Conservation (phyloP, 2,888 invertebrate species). For the Agelastica alni region DNA sequence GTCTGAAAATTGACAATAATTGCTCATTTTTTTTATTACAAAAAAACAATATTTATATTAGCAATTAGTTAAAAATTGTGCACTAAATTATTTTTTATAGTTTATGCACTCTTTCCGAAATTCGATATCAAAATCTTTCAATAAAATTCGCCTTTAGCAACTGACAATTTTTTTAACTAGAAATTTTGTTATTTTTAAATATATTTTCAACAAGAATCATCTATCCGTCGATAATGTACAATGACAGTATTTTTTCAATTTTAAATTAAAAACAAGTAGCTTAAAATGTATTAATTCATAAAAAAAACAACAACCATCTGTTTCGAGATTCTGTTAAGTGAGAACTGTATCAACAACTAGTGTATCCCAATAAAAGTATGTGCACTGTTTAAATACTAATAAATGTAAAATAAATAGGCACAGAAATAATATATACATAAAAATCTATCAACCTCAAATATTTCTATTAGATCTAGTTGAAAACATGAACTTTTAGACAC, state of each 20-base stretch:
- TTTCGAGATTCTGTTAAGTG: conserved; percentile 16
- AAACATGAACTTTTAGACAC: background rate
- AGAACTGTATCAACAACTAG: conserved; percentile 19
- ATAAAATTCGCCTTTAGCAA: too few species aligned
- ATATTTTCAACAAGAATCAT: too few species aligned
- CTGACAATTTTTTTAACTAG: too few species aligned
- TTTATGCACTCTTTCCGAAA: too few species aligned
- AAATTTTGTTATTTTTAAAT: too few species aligned
- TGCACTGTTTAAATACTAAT: conserved; percentile 20
- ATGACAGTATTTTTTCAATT: conserved; percentile 12
- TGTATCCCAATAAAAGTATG: conserved; percentile 19
- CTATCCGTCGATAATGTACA: background rate
- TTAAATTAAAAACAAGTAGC: conserved; percentile 1
- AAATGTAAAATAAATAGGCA: conserved; percentile 25
- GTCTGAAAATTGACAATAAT: too few species aligned
- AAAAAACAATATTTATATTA: too few species aligned
- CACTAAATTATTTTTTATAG: too few species aligned
- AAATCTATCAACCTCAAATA: conserved; percentile 25
- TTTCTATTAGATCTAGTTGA: conserved; percentile 35
- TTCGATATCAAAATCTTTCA: too few species aligned
- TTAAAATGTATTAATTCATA: conserved; percentile 13
- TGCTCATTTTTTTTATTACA: too few species aligned
- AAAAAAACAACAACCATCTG: conserved; percentile 17
- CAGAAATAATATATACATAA: conserved; percentile 25
- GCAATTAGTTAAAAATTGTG: too few species aligned